Percentiles rank a stretch among this genome's conserved stretches.
phyloP scores from a whole-genome alignment of 92 coral and sea anemone species.

The Parazoanthus atlanticus region DNA sequence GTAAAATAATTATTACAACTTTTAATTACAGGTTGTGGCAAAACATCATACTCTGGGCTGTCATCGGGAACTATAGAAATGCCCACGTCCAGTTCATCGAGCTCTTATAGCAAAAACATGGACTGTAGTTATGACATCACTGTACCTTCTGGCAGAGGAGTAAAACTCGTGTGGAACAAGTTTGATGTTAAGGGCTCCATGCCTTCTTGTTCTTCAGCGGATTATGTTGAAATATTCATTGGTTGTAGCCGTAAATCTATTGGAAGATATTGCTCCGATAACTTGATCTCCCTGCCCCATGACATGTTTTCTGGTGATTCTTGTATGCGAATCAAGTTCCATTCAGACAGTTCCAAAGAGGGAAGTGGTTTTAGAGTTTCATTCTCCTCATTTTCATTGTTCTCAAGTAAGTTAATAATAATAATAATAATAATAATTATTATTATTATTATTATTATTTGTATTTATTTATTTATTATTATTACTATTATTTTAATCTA shows the following conservation, averaged over 20 bases:
- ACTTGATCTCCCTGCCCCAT: conserved; percentile 47
- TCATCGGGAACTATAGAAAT: background rate
- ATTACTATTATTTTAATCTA: no score
- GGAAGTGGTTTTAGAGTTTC: conserved; percentile 60
- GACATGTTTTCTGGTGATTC: conserved; percentile 65
- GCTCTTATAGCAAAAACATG: conserved; percentile 46
- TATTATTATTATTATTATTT: background rate
- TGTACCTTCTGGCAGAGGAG: conserved; percentile 23
- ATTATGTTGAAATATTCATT: conserved; percentile 72
- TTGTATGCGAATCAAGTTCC: conserved; percentile 66
- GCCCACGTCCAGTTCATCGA: background rate
- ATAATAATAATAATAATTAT: no score
- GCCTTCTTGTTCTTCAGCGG: conserved; percentile 57
- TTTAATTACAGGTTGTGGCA: background rate
- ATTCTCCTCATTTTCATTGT: background rate
- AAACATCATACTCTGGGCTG: background rate
- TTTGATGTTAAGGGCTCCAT: conserved; percentile 74
- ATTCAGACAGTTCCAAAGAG: conserved; percentile 52
- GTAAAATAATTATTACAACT: background rate
- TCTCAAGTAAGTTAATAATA: conserved; percentile 47
- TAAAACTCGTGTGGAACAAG: conserved; percentile 57
- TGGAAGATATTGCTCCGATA: conserved; percentile 72
- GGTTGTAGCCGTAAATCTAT: conserved; percentile 65
- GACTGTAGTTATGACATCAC: conserved; percentile 62
- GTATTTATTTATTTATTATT: background rate